Evolutionary conservation across 2,113 vertebrate species (phyloP).

Genomic region (Gallinago undulata): DNA sequence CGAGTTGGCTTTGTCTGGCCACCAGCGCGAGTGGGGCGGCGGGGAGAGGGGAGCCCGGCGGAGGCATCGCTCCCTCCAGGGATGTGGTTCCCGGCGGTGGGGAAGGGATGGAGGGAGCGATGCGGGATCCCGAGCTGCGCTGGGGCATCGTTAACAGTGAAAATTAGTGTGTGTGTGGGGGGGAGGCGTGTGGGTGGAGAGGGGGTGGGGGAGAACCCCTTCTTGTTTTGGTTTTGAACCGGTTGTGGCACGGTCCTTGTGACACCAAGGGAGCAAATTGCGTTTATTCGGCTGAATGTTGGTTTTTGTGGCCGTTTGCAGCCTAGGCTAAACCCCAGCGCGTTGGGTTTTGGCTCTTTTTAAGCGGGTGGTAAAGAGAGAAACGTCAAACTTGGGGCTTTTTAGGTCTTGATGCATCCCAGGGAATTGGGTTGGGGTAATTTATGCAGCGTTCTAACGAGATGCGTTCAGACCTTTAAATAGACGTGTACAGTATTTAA

Average conservation of each 20-base stretch:
- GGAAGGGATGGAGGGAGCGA: neutral
- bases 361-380: conserved; percentile 37
- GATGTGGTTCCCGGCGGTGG: neutral
- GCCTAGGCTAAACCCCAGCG: conserved; percentile 9
- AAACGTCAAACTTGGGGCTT: conserved; percentile 16
- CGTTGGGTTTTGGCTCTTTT: neutral
- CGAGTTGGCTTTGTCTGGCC: conserved; percentile 76
- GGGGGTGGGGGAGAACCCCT: neutral
- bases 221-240: neutral
- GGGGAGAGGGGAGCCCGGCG: neutral
- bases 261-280: neutral
- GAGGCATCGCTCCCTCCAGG: neutral
- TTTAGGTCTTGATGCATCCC: conserved; percentile 33
- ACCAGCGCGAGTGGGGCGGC: conserved; percentile 48
- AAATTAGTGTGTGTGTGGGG: neutral
- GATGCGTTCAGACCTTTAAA: conserved; percentile 42
- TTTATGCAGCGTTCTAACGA: conserved; percentile 53
- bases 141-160: neutral
- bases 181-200: neutral
- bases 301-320: conserved; percentile 10
- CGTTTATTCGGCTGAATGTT: neutral
- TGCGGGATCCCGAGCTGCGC: neutral
- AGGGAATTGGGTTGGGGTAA: conserved; percentile 48
- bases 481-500: conserved; percentile 20
- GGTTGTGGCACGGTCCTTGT: neutral